These are phyloP conservation scores for Trachelipus rathkii DNA, from an alignment of 1,140 invertebrate species.

Conservation along the genomic window DNA sequence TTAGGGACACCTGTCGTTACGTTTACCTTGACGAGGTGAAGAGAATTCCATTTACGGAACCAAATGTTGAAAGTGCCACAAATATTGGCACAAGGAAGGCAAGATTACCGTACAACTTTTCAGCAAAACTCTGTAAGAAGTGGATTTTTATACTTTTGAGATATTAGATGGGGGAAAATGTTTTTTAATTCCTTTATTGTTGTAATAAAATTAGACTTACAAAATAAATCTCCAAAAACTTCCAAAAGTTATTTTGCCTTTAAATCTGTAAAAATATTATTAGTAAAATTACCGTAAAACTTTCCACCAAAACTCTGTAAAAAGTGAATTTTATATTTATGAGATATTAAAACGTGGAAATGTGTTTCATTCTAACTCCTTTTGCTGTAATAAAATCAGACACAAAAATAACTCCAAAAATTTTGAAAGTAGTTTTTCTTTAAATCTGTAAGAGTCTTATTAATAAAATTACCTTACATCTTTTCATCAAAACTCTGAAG, in stretches of 20 bases:
- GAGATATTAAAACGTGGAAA: too few relatives aligned
- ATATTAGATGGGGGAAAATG: too few relatives aligned
- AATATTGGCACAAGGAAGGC: slow-evolving; percentile 69
- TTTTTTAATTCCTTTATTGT: too few relatives aligned
- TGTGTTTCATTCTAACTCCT: too few relatives aligned
- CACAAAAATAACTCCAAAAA: too few relatives aligned
- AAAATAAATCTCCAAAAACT: not conserved
- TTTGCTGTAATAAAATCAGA: too few relatives aligned
- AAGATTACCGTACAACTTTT: slow-evolving; percentile 54
- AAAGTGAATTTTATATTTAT: not conserved
- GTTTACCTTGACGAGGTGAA: slow-evolving; percentile 73
- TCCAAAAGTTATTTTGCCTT: not conserved
- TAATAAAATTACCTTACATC: too few relatives aligned
- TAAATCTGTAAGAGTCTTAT: too few relatives aligned
- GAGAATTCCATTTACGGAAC: slow-evolving; percentile 85
- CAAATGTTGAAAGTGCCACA: slow-evolving; percentile 75
- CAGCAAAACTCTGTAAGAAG: slow-evolving; percentile 52
- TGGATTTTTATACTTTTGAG: not conserved
- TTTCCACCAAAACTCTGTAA: slow-evolving; percentile 53
- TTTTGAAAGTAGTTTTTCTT: too few relatives aligned
- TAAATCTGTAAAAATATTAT: not conserved
- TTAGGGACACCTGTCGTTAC: not conserved
- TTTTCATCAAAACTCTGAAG: too few relatives aligned
- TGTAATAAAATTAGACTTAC: not conserved
- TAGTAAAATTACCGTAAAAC: slow-evolving; percentile 56